Base-by-base conservation (phyloP, 64 coral and sea anemone species). In the Pachyseris speciosa region DNA sequence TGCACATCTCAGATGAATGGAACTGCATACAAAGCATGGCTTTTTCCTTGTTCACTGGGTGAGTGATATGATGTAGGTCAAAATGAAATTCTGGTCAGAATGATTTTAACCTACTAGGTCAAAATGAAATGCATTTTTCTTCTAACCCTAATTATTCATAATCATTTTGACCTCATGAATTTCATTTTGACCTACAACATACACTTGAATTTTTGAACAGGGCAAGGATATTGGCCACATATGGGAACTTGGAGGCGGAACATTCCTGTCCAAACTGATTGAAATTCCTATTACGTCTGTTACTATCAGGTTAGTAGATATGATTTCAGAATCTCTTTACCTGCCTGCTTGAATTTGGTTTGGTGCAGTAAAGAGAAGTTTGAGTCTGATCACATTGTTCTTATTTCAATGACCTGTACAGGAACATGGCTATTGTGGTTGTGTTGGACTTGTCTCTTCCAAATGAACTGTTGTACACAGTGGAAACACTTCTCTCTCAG, bases 241-340 rank as follows among this genome's bases (percentile, higher is more conserved):
- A 70, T 99, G 97, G 97, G 97, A 99, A 65, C 51, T 99, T 70
- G 97, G 97, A 61, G 97, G 97, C 27, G 97, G 97, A 9, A 92
- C 94, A 69, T 95, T 93, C 70, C 71, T 99, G 26, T 99, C 97
- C 25, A 99, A 99, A 83, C 28, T 99, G 55, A 95, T 92, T 83
- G 93, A 99, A 45, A 90, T 99, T 83, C 97, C 97, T 61, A 85
- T 99, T 15, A 99, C 72, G 32, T 73, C 69, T 24, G 90, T 75
- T 13, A 95, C 86, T 9, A 90, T 99, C 28, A 92, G 93, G 97
- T 99, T 59, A 65, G 16, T 53, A 37, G 11, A 16, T 25, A 74
- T n/a, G n/a, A n/a, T n/a, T n/a, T n/a, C n/a, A n/a, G n/a, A n/a
- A n/a, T n/a, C n/a, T n/a, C n/a, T n/a, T n/a, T 45, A 45, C 11